Evolutionary conservation across 2,797 vertebrate genomes (phyloP), one percentile per base, ranked within the genome.

Genomic region (Pangasius krempfi): DNA sequence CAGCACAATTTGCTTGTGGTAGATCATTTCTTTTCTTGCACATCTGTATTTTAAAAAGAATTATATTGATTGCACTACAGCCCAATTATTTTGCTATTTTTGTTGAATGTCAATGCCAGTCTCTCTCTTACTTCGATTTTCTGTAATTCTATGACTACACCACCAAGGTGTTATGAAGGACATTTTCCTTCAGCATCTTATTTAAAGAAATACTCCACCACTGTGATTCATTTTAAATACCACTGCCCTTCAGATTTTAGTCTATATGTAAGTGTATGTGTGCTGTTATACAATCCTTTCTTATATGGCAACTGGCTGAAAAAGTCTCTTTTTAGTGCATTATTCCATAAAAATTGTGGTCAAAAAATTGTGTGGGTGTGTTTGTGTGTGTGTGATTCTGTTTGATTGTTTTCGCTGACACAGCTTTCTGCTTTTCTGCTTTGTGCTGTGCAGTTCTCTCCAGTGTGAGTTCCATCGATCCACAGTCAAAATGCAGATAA

Each of bases 401-500:
- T 18, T 18, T 5, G 37, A 33, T 66, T 72, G 2, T 60, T 62
- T 84, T 72, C 4, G 62, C 56, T 88, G 81, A 84, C n/a, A 62
- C 44, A 70, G 78, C 62, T 87, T 84, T 20, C 37, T 44, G 44
- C 44, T 44, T 44, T 44, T 44, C 44, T 44, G 44, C 44, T 62
- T 56, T 86, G 84, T 75, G 52, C 70, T 60, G 20, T 89, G 88
- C 33, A 40, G 14, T 68, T 80, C 20, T 89, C 88, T 14, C 58
- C 66, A 16, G 75, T 44, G 54, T 44, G 33, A 68, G 66, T 85
- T 81, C 82, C 75, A 86, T 56, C 88, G 84, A 86, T 79, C 62
- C 37, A 30, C 72, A 66, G 66, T 84, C 60, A 83, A 58, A 89
- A 66, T 79, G 62, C 82, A 87, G 44, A 80, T 70, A 72, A 60